Base-by-base conservation (phyloP, 2,888 invertebrate genomes). In the Erynnis tages region DNA sequence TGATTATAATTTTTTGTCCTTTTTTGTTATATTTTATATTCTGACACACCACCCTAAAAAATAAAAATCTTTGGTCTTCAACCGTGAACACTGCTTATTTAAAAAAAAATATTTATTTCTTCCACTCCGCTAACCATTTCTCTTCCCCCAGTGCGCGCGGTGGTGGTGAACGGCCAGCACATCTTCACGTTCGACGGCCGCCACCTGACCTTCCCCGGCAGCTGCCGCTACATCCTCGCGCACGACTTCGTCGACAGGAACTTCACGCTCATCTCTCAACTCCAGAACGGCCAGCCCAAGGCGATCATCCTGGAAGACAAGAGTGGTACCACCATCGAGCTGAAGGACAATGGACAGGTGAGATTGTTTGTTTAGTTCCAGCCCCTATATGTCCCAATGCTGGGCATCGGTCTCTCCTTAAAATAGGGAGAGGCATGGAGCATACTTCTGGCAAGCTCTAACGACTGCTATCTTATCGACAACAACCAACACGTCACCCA, bases 111-210 rank as follows among this genome's bases (percentile, higher is more conserved):
- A n/a, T n/a, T n/a, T n/a, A n/a, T n/a, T n/a, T n/a, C n/a, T n/a
- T n/a, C n/a, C n/a, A n/a, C n/a, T n/a, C n/a, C n/a, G n/a, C n/a
- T n/a, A n/a, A n/a, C n/a, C n/a, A n/a, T n/a, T n/a, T n/a, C n/a
- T n/a, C 25, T 27, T 1, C 17, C 7, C 35, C 7, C 88, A 92
- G 93, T 94, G 53, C 89, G 91, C 41, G 97, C 93, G 5, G 91
- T 93, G 27, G 76, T 97, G 2, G 90, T 93, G 7, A 95, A 96
- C 71, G 95, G 95, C 1, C 94, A 95, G 66, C 95, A 97, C 81
- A 92, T 96, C 78, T 94, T 96, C 82, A 97, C 96, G 0, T 97
- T 97, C 80, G 98, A 98, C 78, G 94, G 95, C 0, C 92, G 93
- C 61, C 94, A 96, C 73, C 85, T 94, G 60, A 93, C 94, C 4